phyloP scores from a whole-genome alignment of 2,113 vertebrate genomes.

The Neogale vison region DNA sequence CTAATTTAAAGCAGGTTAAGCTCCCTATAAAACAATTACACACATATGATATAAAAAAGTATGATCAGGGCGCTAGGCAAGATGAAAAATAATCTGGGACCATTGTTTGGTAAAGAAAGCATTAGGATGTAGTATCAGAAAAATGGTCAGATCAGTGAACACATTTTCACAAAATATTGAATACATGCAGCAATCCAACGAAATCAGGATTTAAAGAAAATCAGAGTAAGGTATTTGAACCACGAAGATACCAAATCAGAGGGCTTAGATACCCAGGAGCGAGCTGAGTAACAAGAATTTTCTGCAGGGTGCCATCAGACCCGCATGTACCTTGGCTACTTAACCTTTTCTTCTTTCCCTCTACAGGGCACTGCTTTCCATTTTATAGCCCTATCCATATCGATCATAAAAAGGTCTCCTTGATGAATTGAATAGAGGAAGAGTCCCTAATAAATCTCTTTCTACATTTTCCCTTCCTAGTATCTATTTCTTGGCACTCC shows the following conservation, averaged over 20 bases:
- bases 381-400: background rate
- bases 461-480: background rate
- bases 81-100: background rate
- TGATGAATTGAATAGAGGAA: background rate
- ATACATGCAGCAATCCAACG: background rate
- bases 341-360: background rate
- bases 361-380: background rate
- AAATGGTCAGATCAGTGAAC: background rate
- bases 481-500: background rate
- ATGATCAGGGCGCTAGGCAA: background rate
- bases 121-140: background rate
- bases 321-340: accelerated
- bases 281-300: background rate
- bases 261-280: background rate
- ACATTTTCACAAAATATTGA: background rate
- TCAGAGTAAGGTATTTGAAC: background rate
- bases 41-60: background rate
- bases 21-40: background rate
- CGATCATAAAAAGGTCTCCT: background rate
- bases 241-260: background rate
- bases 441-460: background rate
- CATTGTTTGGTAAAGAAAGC: background rate
- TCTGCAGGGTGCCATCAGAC: background rate
- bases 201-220: background rate
- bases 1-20: background rate